These are phyloP conservation scores for Arothron firmamentum DNA, from an alignment of 2,113 vertebrate species.

Conservation along the genomic window DNA sequence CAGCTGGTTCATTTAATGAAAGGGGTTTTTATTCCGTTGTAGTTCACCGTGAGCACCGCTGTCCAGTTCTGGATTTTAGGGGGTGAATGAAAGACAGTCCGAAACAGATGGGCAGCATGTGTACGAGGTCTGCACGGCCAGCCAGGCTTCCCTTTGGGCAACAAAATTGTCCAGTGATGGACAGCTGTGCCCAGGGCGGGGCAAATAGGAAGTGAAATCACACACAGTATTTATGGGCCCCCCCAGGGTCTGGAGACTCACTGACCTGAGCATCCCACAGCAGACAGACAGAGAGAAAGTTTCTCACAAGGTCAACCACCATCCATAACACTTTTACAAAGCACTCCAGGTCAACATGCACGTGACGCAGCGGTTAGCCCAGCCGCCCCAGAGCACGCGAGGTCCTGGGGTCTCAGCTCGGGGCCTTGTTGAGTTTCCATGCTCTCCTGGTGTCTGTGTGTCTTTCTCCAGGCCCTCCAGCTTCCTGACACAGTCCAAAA, in stretches of 20 bases:
- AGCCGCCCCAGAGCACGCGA: too few relatives aligned
- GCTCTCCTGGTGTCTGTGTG: too few relatives aligned
- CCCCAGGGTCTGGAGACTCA: conserved; percentile 56
- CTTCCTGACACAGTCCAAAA: too few relatives aligned
- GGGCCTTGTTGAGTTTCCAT: too few relatives aligned
- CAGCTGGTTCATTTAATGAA: too few relatives aligned
- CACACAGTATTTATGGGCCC: conserved; percentile 60
- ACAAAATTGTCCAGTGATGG: conserved; percentile 70
- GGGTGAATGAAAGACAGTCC: conserved; percentile 54
- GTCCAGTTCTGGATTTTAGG: conserved; percentile 34
- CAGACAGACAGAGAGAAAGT: conserved; percentile 48
- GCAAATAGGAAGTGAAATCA: conserved; percentile 68
- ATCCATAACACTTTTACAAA: conserved; percentile 11
- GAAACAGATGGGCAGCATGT: conserved; percentile 63
- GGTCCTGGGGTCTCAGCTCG: too few relatives aligned
- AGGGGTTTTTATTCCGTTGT: background rate
- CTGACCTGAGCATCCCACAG: conserved; percentile 57
- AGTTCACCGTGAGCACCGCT: conserved; percentile 22
- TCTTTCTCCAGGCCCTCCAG: too few relatives aligned
- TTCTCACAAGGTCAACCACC: conserved; percentile 59
- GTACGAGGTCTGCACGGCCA: conserved; percentile 50
- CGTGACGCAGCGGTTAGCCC: too few relatives aligned
- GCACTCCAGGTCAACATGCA: too few relatives aligned
- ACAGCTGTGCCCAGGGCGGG: conserved; percentile 73
- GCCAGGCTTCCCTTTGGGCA: conserved; percentile 64